Percentiles rank a stretch among this genome's conserved stretches.
These are phyloP conservation scores for Tetrao urogallus DNA, from an alignment of 2,113 vertebrate species.

Conservation along the genomic window DNA sequence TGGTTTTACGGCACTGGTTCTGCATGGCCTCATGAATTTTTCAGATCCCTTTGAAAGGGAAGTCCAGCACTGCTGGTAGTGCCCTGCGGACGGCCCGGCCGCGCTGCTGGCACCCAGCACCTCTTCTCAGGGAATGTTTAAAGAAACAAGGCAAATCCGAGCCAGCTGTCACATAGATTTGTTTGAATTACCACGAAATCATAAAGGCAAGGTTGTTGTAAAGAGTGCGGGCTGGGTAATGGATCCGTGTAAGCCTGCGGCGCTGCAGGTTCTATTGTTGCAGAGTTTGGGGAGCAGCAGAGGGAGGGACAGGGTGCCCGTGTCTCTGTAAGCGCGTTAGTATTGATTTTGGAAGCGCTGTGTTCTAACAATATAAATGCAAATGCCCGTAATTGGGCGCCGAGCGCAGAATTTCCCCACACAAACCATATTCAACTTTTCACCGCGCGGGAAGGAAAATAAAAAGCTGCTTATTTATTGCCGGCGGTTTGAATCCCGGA, in stretches of 20 bases:
- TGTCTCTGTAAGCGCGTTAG: slow-evolving; percentile 65
- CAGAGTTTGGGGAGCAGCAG: slow-evolving; percentile 31
- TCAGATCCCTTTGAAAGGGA: neutral
- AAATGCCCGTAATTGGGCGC: slow-evolving; percentile 68
- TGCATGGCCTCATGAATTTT: slow-evolving; percentile 20
- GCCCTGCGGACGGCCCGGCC: neutral
- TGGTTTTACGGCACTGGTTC: slow-evolving; percentile 18
- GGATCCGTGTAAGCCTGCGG: slow-evolving; percentile 27
- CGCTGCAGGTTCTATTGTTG: slow-evolving; percentile 45
- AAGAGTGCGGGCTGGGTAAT: slow-evolving; percentile 21
- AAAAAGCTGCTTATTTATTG: slow-evolving; percentile 60
- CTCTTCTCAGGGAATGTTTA: neutral
- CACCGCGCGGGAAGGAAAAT: slow-evolving; percentile 58
- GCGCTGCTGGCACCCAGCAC: neutral
- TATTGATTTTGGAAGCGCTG: slow-evolving; percentile 69
- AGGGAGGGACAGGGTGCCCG: slow-evolving; percentile 47
- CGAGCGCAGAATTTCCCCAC: slow-evolving; percentile 58
- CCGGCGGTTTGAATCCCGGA: slow-evolving; percentile 45
- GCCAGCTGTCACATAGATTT: neutral
- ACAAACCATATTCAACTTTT: slow-evolving; percentile 66
- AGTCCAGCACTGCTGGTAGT: neutral
- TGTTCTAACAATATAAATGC: slow-evolving; percentile 74
- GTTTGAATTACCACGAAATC: neutral
- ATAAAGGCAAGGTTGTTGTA: neutral
- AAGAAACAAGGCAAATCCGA: neutral